Conservation (phyloP, 2,113 vertebrate species). For the Pangasianodon hypophthalmus region DNA sequence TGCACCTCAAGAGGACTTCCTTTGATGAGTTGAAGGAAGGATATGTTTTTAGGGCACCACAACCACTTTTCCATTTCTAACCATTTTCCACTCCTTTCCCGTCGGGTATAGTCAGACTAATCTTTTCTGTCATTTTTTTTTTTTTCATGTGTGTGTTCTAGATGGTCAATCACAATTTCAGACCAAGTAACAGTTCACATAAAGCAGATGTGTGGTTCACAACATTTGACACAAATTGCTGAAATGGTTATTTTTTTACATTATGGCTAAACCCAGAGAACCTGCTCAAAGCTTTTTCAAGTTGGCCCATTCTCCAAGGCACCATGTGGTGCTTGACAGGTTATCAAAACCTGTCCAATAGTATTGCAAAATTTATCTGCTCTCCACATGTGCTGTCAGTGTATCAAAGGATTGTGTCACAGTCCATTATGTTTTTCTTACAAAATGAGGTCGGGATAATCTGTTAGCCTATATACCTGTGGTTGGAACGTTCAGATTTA, state of each 20-base stretch:
- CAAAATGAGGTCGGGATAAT: neutral
- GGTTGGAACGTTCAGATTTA: neutral
- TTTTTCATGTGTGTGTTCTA: neutral
- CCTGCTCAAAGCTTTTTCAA: conserved; percentile 50
- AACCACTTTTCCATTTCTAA: conserved; percentile 42
- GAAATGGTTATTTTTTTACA: conserved; percentile 34
- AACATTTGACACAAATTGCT: conserved; percentile 44
- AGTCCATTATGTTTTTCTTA: neutral
- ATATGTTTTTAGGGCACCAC: conserved; percentile 42
- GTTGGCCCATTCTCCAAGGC: conserved; percentile 47
- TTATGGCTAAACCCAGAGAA: conserved; percentile 36
- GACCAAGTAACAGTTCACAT: neutral
- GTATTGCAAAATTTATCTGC: conserved; percentile 46
- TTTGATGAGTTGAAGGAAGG: conserved; percentile 44
- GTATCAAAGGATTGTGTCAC: conserved; percentile 36
- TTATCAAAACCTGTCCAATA: conserved; percentile 59
- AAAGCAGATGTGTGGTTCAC: neutral
- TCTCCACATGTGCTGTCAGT: conserved; percentile 47
- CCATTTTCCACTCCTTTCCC: conserved; percentile 14
- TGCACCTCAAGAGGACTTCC: conserved; percentile 42
- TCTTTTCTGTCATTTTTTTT: neutral
- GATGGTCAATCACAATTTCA: neutral
- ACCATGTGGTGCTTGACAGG: conserved; percentile 52
- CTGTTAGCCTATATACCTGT: neutral
- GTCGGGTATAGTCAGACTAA: neutral